Evolutionary conservation across 2,113 vertebrate genomes (phyloP).

Genomic region (Sturnira hondurensis): DNA sequence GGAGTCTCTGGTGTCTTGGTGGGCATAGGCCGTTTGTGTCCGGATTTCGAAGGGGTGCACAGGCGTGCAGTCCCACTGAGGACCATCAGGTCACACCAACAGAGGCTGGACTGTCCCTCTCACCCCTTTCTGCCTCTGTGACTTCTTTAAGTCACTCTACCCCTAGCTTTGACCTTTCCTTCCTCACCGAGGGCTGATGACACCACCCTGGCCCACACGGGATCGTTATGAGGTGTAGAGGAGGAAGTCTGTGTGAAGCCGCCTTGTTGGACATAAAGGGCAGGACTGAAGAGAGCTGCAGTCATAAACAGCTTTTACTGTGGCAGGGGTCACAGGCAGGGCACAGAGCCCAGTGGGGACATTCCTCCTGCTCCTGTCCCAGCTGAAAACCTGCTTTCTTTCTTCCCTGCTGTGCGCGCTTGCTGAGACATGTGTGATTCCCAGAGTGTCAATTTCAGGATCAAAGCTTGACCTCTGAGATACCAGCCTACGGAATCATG

Average conservation of each 20-base stretch:
- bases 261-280: not conserved
- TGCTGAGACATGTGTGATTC: not conserved
- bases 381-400: not conserved
- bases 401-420: not conserved
- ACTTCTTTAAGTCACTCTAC: not conserved
- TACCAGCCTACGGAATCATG: not conserved
- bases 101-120: not conserved
- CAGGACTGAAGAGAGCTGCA: not conserved
- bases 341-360: not conserved
- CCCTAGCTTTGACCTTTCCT: not conserved
- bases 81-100: not conserved
- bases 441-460: not conserved
- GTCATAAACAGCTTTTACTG: not conserved
- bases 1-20: not conserved
- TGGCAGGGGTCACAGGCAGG: not conserved
- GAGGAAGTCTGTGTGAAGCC: not conserved
- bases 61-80: not conserved
- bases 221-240: not conserved
- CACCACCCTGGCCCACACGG: not conserved
- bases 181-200: not conserved
- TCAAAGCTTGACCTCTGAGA: slow-evolving; percentile 45
- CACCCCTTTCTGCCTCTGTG: not conserved
- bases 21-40: not conserved
- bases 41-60: not conserved
- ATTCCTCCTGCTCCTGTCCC: not conserved